Evolutionary conservation across 2,113 vertebrate genomes (phyloP).

Genomic region (Acanthisitta chloris): DNA sequence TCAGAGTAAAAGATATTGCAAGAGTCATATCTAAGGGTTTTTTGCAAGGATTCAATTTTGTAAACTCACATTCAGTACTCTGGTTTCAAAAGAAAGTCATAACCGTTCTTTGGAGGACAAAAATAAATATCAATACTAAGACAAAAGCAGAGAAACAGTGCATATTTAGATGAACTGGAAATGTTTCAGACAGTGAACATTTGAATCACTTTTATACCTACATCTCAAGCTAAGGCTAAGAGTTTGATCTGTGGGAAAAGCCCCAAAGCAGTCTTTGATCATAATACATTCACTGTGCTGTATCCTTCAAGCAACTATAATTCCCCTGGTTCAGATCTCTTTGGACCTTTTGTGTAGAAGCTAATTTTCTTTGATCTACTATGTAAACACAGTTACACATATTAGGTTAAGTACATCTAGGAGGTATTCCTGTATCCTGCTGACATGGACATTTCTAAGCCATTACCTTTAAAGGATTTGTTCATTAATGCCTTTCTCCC

Average conservation of each 20-base stretch:
- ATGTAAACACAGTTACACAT: neutral
- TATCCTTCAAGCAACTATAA: neutral
- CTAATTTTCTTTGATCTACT: conserved; percentile 2
- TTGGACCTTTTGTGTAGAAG: neutral
- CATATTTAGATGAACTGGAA: neutral
- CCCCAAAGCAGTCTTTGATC: neutral
- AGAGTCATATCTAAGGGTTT: neutral
- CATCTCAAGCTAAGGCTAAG: neutral
- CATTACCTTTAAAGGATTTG: neutral
- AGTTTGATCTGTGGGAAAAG: neutral
- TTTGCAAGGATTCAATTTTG: neutral
- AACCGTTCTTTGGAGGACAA: neutral
- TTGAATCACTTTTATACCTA: neutral
- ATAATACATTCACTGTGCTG: neutral
- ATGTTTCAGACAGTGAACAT: neutral
- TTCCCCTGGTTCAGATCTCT: neutral
- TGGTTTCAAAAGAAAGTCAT: neutral
- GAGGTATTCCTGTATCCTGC: neutral
- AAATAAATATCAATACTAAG: neutral
- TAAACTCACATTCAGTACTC: neutral
- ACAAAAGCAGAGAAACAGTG: neutral
- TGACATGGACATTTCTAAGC: neutral
- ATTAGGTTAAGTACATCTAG: neutral
- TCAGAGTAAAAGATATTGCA: neutral
- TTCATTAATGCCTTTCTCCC: neutral